These are phyloP conservation scores for Dryobota labecula DNA, from an alignment of 2,888 invertebrate genomes.

Conservation along the genomic window DNA sequence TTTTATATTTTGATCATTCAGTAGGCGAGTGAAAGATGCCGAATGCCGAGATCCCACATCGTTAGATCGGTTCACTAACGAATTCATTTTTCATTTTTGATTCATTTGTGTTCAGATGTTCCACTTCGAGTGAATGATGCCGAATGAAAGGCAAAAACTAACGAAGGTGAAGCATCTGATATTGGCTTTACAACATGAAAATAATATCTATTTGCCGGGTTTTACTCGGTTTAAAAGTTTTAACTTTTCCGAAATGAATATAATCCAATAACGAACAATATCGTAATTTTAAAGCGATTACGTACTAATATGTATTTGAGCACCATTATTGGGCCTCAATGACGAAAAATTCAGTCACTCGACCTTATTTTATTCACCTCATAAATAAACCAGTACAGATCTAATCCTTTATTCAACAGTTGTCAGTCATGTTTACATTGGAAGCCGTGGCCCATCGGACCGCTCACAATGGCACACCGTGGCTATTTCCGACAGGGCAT, in stretches of 20 bases:
- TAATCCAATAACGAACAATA: background rate
- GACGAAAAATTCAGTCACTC: background rate
- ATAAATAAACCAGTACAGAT: conserved; percentile 27
- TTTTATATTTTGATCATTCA: too few species aligned
- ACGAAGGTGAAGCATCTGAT: too few species aligned
- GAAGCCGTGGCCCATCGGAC: conserved; percentile 34
- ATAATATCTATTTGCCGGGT: background rate
- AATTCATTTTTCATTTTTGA: too few species aligned
- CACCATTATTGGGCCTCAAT: background rate
- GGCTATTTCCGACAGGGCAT: conserved; percentile 55
- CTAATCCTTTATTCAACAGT: conserved; percentile 50
- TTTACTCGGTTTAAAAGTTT: background rate
- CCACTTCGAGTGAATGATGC: too few species aligned
- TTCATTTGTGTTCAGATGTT: too few species aligned
- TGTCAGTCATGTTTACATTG: conserved; percentile 54
- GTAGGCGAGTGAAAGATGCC: too few species aligned
- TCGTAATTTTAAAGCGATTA: background rate
- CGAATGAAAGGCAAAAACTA: too few species aligned
- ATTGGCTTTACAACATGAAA: background rate
- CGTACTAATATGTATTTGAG: too few species aligned
- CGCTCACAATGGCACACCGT: conserved; percentile 38
- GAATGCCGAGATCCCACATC: too few species aligned
- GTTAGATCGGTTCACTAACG: too few species aligned
- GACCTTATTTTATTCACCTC: conserved; percentile 25
- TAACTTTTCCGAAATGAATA: background rate